Conservation (phyloP, 2,113 vertebrate species). For the Halichoeres trimaculatus region DNA sequence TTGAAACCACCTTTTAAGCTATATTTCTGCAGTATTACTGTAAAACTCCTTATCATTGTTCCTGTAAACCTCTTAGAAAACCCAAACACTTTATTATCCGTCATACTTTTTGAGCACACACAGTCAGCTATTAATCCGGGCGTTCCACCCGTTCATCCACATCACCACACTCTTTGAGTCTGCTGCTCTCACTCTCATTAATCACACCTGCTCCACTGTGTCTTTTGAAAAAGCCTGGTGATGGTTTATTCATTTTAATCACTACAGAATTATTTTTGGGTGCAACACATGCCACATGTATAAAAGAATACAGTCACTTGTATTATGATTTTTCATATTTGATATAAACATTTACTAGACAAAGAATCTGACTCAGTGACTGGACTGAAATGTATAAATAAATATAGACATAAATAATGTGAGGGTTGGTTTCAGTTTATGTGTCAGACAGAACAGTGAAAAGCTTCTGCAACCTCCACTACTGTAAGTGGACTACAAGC, state of each 20-base stretch:
- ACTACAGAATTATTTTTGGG: slow-evolving; percentile 82
- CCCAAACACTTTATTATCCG: neutral
- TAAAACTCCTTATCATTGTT: neutral
- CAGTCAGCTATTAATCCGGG: neutral
- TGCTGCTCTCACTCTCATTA: slow-evolving; percentile 8
- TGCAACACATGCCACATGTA: slow-evolving; percentile 88
- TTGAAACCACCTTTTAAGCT: neutral
- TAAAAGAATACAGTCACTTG: slow-evolving; percentile 84
- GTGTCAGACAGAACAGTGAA: slow-evolving; percentile 56
- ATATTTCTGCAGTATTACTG: neutral
- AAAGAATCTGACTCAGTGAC: slow-evolving; percentile 74
- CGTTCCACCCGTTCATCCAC: neutral
- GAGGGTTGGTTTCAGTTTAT: slow-evolving; percentile 48
- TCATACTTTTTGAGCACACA: neutral
- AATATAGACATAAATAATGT: slow-evolving; percentile 59
- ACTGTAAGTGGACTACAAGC: slow-evolving; percentile 68
- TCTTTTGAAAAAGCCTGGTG: slow-evolving; percentile 83
- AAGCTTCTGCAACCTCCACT: slow-evolving; percentile 68
- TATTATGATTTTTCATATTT: slow-evolving; percentile 77
- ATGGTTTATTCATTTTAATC: slow-evolving; percentile 86
- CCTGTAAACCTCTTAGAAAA: neutral
- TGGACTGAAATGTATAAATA: slow-evolving; percentile 67
- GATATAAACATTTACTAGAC: slow-evolving; percentile 84
- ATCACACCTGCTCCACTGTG: slow-evolving; percentile 45
- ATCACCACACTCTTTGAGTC: neutral